Conservation (phyloP, 1,140 invertebrate genomes). For the Drosophila eugracilis region DNA sequence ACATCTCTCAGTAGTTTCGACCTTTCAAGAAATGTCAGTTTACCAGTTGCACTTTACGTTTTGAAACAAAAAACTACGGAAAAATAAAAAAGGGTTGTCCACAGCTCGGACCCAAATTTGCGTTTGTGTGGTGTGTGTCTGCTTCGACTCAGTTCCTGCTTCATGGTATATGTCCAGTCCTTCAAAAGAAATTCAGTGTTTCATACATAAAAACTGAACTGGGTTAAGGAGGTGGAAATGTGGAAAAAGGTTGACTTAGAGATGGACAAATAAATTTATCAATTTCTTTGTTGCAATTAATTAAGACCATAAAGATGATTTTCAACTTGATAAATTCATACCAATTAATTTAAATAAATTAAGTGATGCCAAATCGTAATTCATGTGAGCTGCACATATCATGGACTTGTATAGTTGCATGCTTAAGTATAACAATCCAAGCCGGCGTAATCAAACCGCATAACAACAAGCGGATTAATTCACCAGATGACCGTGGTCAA, state of each 20-base stretch:
- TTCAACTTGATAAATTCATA: no score
- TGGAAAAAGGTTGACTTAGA: background rate
- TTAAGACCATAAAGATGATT: slow-evolving; percentile 54
- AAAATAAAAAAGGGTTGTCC: slow-evolving; percentile 41
- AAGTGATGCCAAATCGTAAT: no score
- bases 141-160: slow-evolving; percentile 15
- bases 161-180: slow-evolving; percentile 51
- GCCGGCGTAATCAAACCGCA: slow-evolving; percentile 60
- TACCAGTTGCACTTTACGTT: slow-evolving; percentile 21
- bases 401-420: background rate
- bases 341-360: no score
- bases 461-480: slow-evolving; percentile 47
- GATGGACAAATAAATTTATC: slow-evolving; percentile 56
- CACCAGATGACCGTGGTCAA: slow-evolving; percentile 41
- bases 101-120: slow-evolving; percentile 55
- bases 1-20: slow-evolving; percentile 23
- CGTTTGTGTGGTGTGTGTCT: slow-evolving; percentile 50
- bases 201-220: slow-evolving; percentile 29
- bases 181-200: slow-evolving; percentile 62
- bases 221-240: slow-evolving; percentile 4
- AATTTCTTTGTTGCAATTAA: slow-evolving; percentile 68
- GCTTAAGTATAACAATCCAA: slow-evolving; percentile 55
- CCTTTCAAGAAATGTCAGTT: slow-evolving; percentile 24
- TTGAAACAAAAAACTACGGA: slow-evolving; percentile 18
- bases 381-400: no score